Conservation (phyloP, 2,888 invertebrate genomes). For the Morpho helenor region DNA sequence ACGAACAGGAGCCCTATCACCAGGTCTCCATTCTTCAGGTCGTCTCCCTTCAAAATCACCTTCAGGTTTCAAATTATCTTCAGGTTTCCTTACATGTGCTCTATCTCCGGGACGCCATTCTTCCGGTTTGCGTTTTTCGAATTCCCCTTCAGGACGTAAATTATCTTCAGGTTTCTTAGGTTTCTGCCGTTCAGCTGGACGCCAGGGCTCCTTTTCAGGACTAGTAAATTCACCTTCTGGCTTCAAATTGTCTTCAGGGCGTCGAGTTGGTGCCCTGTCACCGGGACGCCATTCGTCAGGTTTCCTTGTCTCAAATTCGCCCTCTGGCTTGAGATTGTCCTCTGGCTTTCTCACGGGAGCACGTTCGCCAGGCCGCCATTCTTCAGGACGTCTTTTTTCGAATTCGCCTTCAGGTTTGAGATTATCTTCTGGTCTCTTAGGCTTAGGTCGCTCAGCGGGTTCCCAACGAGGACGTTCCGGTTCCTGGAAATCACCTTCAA, state of each 20-base stretch:
- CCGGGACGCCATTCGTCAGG: conserved; percentile 54
- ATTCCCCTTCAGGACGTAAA: conserved; percentile 77
- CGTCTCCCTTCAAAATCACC: conserved; percentile 60
- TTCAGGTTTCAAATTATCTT: conserved; percentile 76
- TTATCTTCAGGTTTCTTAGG: conserved; percentile 77
- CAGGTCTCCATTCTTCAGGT: conserved; percentile 60
- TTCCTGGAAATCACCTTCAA: conserved; percentile 69
- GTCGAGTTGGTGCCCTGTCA: conserved; percentile 52
- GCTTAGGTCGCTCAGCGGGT: conserved; percentile 54
- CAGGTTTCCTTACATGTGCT: conserved; percentile 54
- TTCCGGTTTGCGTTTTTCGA: conserved; percentile 62
- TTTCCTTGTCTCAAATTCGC: conserved; percentile 49
- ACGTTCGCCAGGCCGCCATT: conserved; percentile 73
- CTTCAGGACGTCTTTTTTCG: conserved; percentile 56
- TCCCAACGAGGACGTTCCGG: conserved; percentile 59
- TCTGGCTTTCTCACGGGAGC: conserved; percentile 74
- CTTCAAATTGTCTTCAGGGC: conserved; percentile 71
- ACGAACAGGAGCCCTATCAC: conserved; percentile 60
- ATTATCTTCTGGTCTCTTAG: conserved; percentile 46
- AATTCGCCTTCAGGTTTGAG: conserved; percentile 78
- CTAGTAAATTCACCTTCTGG: conserved; percentile 75
- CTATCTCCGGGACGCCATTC: conserved; percentile 73
- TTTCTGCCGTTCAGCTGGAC: conserved; percentile 52
- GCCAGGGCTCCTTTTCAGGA: conserved; percentile 58
- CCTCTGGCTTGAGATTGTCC: conserved; percentile 53